phyloP scores from a whole-genome alignment of 2,113 vertebrate species.

The Nycticorax nycticorax region DNA sequence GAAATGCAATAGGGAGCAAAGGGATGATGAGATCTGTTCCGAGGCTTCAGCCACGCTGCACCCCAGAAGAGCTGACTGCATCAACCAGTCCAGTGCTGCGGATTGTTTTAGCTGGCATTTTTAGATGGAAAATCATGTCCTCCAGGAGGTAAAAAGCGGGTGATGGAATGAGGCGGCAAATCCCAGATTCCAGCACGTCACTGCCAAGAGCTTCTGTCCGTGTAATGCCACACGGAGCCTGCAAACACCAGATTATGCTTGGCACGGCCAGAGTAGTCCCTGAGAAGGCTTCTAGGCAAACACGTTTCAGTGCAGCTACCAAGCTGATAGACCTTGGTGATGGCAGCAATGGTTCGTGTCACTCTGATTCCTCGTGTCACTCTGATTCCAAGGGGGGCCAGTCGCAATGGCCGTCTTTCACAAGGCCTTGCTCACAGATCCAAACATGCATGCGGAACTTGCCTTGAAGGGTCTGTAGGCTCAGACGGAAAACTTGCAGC shows the following conservation, averaged over 20 bases:
- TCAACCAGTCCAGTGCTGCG: background rate
- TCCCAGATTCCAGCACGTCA: background rate
- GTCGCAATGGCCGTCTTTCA: background rate
- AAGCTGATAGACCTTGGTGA: background rate
- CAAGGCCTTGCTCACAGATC: background rate
- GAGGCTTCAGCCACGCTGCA: background rate
- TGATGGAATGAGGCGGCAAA: background rate
- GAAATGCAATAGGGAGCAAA: background rate
- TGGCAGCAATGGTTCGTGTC: background rate
- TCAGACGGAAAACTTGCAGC: background rate
- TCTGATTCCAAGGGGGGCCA: accelerated
- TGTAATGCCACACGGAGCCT: background rate
- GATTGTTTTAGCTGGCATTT: background rate
- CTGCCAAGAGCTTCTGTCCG: background rate
- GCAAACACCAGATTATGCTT: background rate
- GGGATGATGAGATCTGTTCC: background rate
- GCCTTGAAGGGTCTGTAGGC: background rate
- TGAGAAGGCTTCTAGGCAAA: background rate
- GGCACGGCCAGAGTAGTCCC: background rate
- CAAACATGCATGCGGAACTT: background rate
- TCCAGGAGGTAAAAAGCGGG: background rate
- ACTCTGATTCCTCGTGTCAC: background rate
- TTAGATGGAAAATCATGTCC: background rate
- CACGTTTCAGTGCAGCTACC: background rate
- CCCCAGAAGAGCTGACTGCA: background rate